Base-by-base conservation (phyloP, 2,888 invertebrate species). In the Dione vanillae region DNA sequence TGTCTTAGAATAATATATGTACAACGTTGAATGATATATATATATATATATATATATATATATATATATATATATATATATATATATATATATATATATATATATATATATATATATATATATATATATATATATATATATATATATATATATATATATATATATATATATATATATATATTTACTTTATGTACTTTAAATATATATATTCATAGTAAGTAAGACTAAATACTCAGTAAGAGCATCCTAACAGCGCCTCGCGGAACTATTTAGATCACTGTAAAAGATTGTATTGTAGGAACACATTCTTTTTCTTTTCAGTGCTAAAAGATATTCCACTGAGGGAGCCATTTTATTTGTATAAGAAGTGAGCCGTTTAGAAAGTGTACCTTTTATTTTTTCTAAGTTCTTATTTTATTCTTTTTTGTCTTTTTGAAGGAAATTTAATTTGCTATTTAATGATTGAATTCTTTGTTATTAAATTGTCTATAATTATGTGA, bases 191-290 rank as follows among this genome's bases (percentile, higher is more conserved):
- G 16, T n/a, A n/a, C 11, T 54, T 54, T 16, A n/a, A 54, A 16
- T n/a, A 9, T n/a, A 14, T 27, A 10, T n/a, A 6, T 56, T 7
- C 16, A 37, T 10, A 56, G 47, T 40, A 37, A 56, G 47, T 40
- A 37, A 56, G 11, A 56, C 16, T 56, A 40, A 56, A 40, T 56
- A 16, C 56, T 40, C 16, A 16, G 37, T 40, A 40, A 56, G 56
- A 56, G 56, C 56, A 40, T 40, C 16, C 35, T 61, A 16, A 61
- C 27, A 64, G 49, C 49, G 37, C 14, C 65, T 45, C 35, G 62
- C 61, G 56, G 54, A 68, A 70, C 70, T 74, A 70, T 72, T 74
- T 67, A 67, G 72, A 74, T 74, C 45, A 51, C 56, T 52, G 67
- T 49, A 67, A 65, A 69, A 72, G 71, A 71, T 74, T 66, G 59